Evolutionary conservation across 2,797 vertebrate genomes (phyloP).

Genomic region (Syncerus caffer): DNA sequence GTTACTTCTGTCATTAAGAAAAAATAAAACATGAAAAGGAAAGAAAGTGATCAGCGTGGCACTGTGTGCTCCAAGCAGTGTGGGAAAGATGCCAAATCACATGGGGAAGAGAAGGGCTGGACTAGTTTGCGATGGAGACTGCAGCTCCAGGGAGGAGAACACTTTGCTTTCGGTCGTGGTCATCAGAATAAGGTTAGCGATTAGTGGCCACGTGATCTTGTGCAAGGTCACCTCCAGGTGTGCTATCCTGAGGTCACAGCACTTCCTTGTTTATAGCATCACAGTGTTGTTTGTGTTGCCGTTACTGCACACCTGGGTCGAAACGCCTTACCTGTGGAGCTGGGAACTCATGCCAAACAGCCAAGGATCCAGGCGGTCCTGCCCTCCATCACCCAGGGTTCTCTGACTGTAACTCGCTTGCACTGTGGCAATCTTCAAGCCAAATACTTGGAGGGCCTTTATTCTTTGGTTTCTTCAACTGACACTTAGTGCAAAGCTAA

Average conservation of each 20-base stretch:
- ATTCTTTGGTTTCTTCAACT: neutral
- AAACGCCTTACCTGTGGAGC: neutral
- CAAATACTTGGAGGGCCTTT: neutral
- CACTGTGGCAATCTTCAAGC: neutral
- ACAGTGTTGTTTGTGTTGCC: neutral
- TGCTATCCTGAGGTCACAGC: accelerated
- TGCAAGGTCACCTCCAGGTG: neutral
- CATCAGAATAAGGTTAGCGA: neutral
- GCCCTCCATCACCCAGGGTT: neutral
- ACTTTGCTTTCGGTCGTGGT: accelerated
- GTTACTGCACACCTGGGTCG: too few relatives aligned
- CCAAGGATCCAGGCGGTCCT: neutral
- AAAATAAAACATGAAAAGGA: neutral
- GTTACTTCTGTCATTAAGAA: neutral
- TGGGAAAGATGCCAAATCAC: neutral
- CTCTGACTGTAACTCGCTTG: neutral
- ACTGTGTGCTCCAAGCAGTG: neutral
- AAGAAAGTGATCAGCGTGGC: neutral
- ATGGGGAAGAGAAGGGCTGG: neutral
- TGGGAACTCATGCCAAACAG: neutral
- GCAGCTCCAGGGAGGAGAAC: neutral
- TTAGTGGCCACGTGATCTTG: neutral
- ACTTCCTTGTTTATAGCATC: neutral
- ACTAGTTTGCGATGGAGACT: accelerated
- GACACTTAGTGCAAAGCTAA: neutral